phyloP scores from a whole-genome alignment of 2,888 invertebrate genomes.

The Athalia rosae region DNA sequence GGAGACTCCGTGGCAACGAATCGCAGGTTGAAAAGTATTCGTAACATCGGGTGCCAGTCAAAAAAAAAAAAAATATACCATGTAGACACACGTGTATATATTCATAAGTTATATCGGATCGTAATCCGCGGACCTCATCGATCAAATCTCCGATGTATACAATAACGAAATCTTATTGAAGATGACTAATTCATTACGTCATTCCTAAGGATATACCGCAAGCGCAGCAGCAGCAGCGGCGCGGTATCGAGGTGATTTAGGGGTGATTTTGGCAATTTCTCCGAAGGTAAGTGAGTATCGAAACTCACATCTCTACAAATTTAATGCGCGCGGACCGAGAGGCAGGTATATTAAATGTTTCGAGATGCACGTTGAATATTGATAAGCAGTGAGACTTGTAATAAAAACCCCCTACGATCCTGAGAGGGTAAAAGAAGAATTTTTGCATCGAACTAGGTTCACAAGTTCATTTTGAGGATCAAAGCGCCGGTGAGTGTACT shows the following conservation, averaged over 20 bases:
- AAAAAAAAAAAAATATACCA: too few relatives aligned
- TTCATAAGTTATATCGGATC: too few relatives aligned
- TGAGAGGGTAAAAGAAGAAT: neutral
- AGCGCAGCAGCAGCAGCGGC: too few relatives aligned
- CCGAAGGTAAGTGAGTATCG: neutral
- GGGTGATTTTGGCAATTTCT: constrained; percentile 23
- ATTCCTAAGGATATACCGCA: neutral
- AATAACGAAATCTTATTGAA: neutral
- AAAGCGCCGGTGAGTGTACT: constrained; percentile 3
- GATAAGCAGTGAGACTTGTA: constrained; percentile 12
- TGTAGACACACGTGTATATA: too few relatives aligned
- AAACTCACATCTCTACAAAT: neutral
- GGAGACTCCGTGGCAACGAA: too few relatives aligned
- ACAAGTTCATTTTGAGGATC: constrained; percentile 33
- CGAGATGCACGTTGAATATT: constrained; percentile 30
- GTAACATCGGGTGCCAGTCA: too few relatives aligned
- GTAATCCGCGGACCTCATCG: neutral
- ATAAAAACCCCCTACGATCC: neutral
- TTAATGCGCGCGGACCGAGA: neutral
- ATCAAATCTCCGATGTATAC: neutral
- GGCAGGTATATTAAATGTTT: constrained; percentile 9
- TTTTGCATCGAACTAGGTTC: constrained; percentile 20
- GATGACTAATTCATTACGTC: constrained; percentile 29
- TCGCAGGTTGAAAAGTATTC: too few relatives aligned
- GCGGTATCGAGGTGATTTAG: neutral